Conservation (phyloP, 2,888 invertebrate species). For the Terebella lapidaria region DNA sequence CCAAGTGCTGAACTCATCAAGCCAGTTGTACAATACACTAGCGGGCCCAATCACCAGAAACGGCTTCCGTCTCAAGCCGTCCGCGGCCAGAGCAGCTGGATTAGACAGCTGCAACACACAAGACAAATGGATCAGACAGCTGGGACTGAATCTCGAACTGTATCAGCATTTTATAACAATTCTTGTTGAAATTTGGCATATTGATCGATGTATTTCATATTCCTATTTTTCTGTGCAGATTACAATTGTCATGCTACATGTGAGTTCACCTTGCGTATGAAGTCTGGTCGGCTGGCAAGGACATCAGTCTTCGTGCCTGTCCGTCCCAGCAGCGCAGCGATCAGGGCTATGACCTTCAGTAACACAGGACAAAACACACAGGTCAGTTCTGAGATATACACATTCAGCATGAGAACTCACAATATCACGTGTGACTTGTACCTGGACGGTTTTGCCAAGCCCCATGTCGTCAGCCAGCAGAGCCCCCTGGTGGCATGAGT, state of each 20-base stretch:
- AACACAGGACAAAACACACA: constrained; percentile 4
- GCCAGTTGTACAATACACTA: constrained; percentile 47
- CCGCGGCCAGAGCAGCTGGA: neutral
- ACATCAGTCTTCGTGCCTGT: constrained; percentile 40
- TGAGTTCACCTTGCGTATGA: constrained; percentile 40
- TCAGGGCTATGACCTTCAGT: constrained; percentile 44
- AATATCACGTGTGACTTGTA: constrained; percentile 15
- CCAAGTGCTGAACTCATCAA: constrained; percentile 48
- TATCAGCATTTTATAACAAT: too few species aligned
- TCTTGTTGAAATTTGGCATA: too few species aligned
- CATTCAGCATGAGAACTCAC: neutral
- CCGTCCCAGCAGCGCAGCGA: constrained; percentile 41
- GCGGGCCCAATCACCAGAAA: constrained; percentile 47
- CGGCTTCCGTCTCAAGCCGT: constrained; percentile 13
- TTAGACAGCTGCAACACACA: too few species aligned
- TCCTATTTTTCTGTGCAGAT: too few species aligned
- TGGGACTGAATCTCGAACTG: too few species aligned
- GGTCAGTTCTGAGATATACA: neutral
- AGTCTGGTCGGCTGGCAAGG: constrained; percentile 35
- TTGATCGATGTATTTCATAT: too few species aligned
- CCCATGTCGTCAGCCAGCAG: constrained; percentile 51
- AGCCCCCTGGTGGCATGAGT: constrained; percentile 33
- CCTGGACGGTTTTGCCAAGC: constrained; percentile 50
- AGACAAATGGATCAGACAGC: too few species aligned
- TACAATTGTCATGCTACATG: too few species aligned